These are phyloP conservation scores for Thereva nobilitata DNA, from an alignment of 2,888 invertebrate genomes.

Conservation along the genomic window DNA sequence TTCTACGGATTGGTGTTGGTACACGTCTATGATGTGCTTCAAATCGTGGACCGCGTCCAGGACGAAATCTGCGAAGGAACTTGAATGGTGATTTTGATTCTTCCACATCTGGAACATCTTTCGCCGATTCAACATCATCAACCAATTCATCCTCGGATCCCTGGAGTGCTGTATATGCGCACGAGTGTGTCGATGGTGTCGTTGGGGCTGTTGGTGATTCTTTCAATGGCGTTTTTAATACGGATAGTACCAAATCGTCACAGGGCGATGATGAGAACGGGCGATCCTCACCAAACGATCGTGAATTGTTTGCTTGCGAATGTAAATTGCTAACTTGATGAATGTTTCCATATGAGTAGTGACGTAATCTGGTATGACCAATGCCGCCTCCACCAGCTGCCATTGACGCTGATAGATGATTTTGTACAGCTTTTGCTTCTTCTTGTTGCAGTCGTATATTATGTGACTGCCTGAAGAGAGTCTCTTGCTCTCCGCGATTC, in stretches of 20 bases:
- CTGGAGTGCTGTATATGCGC: constrained; percentile 45
- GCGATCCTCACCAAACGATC: constrained; percentile 46
- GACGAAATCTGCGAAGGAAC: constrained; percentile 61
- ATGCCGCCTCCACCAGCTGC: constrained; percentile 19
- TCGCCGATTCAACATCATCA: constrained; percentile 49
- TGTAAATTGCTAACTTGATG: constrained; percentile 48
- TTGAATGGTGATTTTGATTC: constrained; percentile 55
- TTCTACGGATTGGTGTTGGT: constrained; percentile 61
- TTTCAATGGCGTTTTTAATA: constrained; percentile 63
- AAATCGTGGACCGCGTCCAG: constrained; percentile 57
- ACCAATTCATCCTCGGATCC: constrained; percentile 49
- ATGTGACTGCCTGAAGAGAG: constrained; percentile 65
- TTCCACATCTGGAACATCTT: constrained; percentile 42
- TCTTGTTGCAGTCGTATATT: constrained; percentile 57
- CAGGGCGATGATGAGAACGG: constrained; percentile 44
- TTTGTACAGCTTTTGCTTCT: constrained; percentile 43
- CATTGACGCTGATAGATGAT: constrained; percentile 39
- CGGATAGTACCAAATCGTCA: constrained; percentile 65
- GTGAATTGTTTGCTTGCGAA: constrained; percentile 44
- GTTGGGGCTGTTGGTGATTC: constrained; percentile 41
- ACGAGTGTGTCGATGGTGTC: constrained; percentile 42
- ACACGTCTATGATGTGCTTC: constrained; percentile 65
- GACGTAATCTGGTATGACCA: constrained; percentile 40
- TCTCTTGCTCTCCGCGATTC: constrained; percentile 69
- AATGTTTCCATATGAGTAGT: constrained; percentile 50